Conservation (phyloP, 2,113 vertebrate species). For the Amia ocellicauda region DNA sequence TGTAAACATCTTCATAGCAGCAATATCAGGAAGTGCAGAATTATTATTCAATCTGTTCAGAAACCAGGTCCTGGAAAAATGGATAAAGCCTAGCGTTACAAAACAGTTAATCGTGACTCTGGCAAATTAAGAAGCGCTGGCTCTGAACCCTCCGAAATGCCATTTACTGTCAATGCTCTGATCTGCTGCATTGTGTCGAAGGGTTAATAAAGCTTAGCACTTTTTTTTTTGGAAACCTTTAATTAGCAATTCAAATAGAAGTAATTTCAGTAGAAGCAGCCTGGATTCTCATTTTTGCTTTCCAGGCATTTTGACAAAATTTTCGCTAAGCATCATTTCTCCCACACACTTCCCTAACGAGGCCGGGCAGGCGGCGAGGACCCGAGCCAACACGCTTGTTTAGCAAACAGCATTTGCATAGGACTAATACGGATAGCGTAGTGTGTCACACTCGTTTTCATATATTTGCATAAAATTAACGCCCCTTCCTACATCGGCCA, state of each 20-base stretch:
- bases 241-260: conserved; percentile 49
- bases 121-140: not conserved
- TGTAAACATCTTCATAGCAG: conserved; percentile 39
- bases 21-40: conserved; percentile 31
- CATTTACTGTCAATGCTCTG: not conserved
- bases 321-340: conserved; percentile 48
- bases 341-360: conserved; percentile 46
- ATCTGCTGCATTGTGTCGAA: not conserved
- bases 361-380: conserved; percentile 32
- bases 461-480: conserved; percentile 72
- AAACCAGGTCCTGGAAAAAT: conserved; percentile 46
- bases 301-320: conserved; percentile 52
- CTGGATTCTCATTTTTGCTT: conserved; percentile 41
- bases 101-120: conserved; percentile 9
- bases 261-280: conserved; percentile 29
- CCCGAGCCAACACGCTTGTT: conserved; percentile 55
- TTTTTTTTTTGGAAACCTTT: conserved; percentile 38
- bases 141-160: conserved; percentile 8
- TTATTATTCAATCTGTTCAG: conserved; percentile 41
- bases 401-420: conserved; percentile 68
- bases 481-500: conserved; percentile 42
- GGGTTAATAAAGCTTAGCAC: conserved; percentile 13
- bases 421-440: conserved; percentile 55
- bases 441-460: conserved; percentile 63
- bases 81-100: conserved; percentile 36